These are phyloP conservation scores for Euplagia quadripunctaria DNA, from an alignment of 2,888 invertebrate genomes.

Conservation along the genomic window DNA sequence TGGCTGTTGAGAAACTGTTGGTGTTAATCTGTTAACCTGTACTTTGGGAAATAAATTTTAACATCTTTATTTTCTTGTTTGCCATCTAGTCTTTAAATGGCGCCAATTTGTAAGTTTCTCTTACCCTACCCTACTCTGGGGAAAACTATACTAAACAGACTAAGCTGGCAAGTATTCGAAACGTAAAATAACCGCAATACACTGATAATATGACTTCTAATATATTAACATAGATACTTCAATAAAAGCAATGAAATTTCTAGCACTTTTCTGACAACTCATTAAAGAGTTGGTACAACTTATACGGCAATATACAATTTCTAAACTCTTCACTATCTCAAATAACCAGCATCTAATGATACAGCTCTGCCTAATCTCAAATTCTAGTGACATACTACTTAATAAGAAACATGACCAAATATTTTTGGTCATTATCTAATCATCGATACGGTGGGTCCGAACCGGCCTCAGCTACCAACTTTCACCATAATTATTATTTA, in stretches of 20 bases:
- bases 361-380: conserved; percentile 38
- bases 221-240: neutral
- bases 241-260: conserved; percentile 21
- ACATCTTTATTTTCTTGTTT: no score
- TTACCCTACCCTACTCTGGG: no score
- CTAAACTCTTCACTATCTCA: conserved; percentile 29
- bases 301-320: conserved; percentile 29
- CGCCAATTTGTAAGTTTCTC: no score
- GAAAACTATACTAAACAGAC: no score
- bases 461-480: conserved; percentile 69
- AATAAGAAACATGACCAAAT: conserved; percentile 69
- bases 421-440: conserved; percentile 71
- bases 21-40: no score
- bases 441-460: conserved; percentile 52
- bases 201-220: no score
- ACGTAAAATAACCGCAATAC: neutral
- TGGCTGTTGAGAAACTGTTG: no score
- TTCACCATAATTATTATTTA: conserved; percentile 85
- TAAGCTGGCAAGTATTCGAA: neutral
- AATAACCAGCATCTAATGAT: conserved; percentile 43
- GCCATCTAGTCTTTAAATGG: no score
- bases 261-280: conserved; percentile 40
- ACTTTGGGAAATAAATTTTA: no score
- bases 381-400: conserved; percentile 58
- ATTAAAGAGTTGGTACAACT: conserved; percentile 39